Conservation (phyloP, 2,888 invertebrate genomes). For the Andrena marginata region DNA sequence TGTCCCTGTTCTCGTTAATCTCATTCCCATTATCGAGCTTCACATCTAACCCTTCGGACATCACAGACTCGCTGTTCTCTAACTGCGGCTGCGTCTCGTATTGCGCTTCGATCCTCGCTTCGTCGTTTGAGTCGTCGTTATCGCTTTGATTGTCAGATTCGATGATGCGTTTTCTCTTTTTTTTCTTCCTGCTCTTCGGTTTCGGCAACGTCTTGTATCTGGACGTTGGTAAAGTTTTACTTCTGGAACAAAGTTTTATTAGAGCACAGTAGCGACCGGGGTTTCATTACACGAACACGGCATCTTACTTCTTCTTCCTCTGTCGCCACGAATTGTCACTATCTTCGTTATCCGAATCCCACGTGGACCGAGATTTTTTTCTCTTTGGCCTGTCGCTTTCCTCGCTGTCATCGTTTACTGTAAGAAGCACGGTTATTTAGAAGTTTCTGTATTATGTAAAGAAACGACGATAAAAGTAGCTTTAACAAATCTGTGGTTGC, state of each 20-base stretch:
- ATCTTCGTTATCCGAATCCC: constrained; percentile 88
- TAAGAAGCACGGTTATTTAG: constrained; percentile 37
- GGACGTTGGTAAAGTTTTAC: constrained; percentile 76
- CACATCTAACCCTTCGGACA: constrained; percentile 38
- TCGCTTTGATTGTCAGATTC: constrained; percentile 83
- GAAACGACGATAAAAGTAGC: background rate
- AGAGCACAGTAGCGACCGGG: background rate
- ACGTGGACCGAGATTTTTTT: constrained; percentile 87
- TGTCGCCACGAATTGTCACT: constrained; percentile 88
- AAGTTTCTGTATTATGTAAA: background rate
- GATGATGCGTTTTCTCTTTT: constrained; percentile 84
- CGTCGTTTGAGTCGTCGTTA: constrained; percentile 84
- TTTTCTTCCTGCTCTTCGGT: constrained; percentile 85
- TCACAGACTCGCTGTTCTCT: constrained; percentile 23
- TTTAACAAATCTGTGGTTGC: too few relatives aligned
- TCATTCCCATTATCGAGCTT: constrained; percentile 46
- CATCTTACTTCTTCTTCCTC: constrained; percentile 84
- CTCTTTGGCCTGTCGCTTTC: constrained; percentile 87
- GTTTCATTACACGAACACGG: background rate
- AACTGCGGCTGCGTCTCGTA: constrained; percentile 84
- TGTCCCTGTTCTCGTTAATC: constrained; percentile 61
- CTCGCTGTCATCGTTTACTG: constrained; percentile 86
- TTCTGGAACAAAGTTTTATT: constrained; percentile 70
- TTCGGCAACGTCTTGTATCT: constrained; percentile 74
- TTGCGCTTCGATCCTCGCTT: constrained; percentile 86